These are phyloP conservation scores for Anthoptus insignis DNA, from an alignment of 2,888 invertebrate genomes.

Conservation along the genomic window DNA sequence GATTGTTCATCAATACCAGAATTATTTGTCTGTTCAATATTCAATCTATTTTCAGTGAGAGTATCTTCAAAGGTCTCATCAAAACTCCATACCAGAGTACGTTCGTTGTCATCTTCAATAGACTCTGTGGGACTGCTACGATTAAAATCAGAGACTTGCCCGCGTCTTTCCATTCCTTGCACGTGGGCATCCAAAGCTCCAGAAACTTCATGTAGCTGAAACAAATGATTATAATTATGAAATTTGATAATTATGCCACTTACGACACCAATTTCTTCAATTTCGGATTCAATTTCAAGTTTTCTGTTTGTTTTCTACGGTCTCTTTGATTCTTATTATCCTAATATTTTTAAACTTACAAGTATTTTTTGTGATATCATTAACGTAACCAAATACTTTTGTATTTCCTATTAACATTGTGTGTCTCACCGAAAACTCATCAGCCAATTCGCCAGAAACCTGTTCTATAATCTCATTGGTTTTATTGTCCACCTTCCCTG, in stretches of 20 bases:
- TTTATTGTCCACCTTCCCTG: slow-evolving; percentile 74
- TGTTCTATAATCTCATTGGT: slow-evolving; percentile 77
- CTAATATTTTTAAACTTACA: no score
- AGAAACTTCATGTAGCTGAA: slow-evolving; percentile 77
- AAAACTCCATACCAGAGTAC: slow-evolving; percentile 65
- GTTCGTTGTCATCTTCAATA: slow-evolving; percentile 61
- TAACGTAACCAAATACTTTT: no score
- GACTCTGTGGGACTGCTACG: slow-evolving; percentile 58
- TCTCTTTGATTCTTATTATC: no score
- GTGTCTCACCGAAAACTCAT: slow-evolving; percentile 65
- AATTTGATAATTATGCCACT: no score
- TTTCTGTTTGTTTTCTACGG: neutral
- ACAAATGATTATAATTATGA: no score
- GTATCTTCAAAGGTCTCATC: slow-evolving; percentile 71
- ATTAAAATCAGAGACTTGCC: slow-evolving; percentile 59
- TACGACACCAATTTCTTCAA: no score
- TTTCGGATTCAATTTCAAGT: no score
- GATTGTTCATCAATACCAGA: slow-evolving; percentile 54
- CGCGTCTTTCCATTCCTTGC: slow-evolving; percentile 68
- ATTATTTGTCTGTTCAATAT: slow-evolving; percentile 47
- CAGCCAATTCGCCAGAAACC: slow-evolving; percentile 67
- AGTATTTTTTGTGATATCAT: no score
- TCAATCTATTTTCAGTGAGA: slow-evolving; percentile 61
- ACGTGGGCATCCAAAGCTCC: slow-evolving; percentile 73
- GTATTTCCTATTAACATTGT: no score